Base-by-base conservation (phyloP, 2,797 vertebrate genomes). In the Hoplostethus atlanticus region DNA sequence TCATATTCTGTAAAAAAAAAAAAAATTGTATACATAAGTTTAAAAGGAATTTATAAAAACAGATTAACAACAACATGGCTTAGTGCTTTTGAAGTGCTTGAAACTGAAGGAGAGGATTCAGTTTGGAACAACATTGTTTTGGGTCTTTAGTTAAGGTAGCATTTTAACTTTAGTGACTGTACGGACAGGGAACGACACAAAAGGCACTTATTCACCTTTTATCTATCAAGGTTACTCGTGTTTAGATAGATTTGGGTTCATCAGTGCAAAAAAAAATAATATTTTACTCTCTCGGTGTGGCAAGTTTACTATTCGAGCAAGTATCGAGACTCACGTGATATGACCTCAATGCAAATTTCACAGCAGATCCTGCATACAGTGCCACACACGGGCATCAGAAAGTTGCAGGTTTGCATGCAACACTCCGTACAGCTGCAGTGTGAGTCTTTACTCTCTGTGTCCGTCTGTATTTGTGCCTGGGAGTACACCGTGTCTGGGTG, bases 321-420 rank as follows among this genome's bases (percentile, higher is more conserved):
- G 12, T 36, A 21, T 3, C 2, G 16, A 48, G 5, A 93, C 93
- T 93, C 76, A 93, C 92, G 92, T 0, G 76, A 93, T 25, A 75
- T 56, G 7, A 87, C 1, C 21, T 21, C 30, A 40, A 93, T 69
- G 62, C 93, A 94, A 86, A 83, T 89, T 1, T 91, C 93, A 12
- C 93, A 94, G 53, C 36, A 59, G 44, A 93, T 76, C 1, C 93
- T 2, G 1, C n/a, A n/a, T n/a, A n/a, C n/a, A n/a, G n/a, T n/a
- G n/a, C n/a, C n/a, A n/a, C n/a, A 92, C 89, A 0, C 64, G 71
- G 65, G 91, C 93, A 94, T 94, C 66, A 94, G 76, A 53, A 92
- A 94, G 53, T 88, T 30, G 42, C 56, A 71, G 0, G 88, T 84
- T 54, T 36, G 30, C 56, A 89, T 0, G 82, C 93, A 94, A 81